Evolutionary conservation across 2,888 invertebrate genomes (phyloP), one percentile per base, ranked within the genome.

Genomic region (Automeris io): DNA sequence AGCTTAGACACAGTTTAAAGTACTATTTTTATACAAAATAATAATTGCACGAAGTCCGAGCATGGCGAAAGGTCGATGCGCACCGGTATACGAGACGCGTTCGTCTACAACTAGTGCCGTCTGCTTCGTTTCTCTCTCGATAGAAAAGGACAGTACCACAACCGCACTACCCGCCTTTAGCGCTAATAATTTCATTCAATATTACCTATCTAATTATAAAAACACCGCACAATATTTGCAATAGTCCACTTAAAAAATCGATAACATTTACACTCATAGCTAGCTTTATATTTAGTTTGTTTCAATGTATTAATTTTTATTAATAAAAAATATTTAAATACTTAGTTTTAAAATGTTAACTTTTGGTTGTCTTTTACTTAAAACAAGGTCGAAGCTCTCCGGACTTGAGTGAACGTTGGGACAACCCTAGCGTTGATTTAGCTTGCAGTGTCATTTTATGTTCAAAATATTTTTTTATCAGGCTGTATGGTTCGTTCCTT

Each of bases 181-280:
- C 77, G 73, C 77, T 78, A 80, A 78, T 81, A 77, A 83, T 83
- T 82, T 82, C 85, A 80, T 87, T 86, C 85, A 86, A 86, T 86
- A 86, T 87, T 86, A 85, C 87, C 87, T 87, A 87, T 83, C 87
- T 87, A 87, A 83, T 82, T 87, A 85, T 82, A 85, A 86, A 86
- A 87, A 86, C 83, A 78, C 80, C 80, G 83, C 87, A 81, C 85
- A 83, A 85, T 82, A 82, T 77, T 73, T 83, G 79, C 81, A 82
- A 79, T 80, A 75, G 76, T 78, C 76, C 75, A 85, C 83, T 85
- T 83, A 85, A 78, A n/a, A 81, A 82, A 82, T 78, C 74, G 73
- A 81, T 82, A 85, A 86, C 85, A 85, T 85, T 80, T 85, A 85
- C 85, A 86, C 82, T 80, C 82, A 77, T 85, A 83, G 86, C 85